A percentile compares a stretch with the other conserved stretches of the same genome.
These are phyloP conservation scores for Eilema depressum DNA, from an alignment of 2,888 invertebrate genomes.

Conservation along the genomic window DNA sequence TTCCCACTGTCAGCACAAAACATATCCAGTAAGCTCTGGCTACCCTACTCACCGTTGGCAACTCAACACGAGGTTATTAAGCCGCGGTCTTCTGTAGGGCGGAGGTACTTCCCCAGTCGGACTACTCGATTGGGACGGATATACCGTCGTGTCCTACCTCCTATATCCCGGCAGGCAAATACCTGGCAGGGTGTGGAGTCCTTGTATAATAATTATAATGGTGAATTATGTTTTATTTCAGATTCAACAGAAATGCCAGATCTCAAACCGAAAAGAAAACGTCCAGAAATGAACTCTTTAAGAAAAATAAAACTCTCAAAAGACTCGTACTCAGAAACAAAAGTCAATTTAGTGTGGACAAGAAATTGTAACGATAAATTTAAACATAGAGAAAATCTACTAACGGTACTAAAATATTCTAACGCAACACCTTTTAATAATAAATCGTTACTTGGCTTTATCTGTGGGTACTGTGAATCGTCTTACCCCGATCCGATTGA, in stretches of 20 bases:
- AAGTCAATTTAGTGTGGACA: constrained; percentile 60
- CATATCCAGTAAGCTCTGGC: no score
- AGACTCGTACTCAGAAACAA: constrained; percentile 31
- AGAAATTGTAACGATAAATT: constrained; percentile 54
- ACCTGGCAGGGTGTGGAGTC: no score
- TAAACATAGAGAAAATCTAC: constrained; percentile 72
- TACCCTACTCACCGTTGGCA: no score
- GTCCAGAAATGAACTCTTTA: constrained; percentile 28
- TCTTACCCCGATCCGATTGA: constrained; percentile 71
- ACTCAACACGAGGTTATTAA: no score
- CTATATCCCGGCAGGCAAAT: no score
- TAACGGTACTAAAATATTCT: constrained; percentile 68
- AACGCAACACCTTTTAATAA: constrained; percentile 75
- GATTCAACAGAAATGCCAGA: constrained; percentile 59
- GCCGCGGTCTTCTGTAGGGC: no score
- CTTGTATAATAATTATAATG: no score
- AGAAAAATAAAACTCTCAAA: constrained; percentile 53
- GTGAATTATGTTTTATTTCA: constrained; percentile 46
- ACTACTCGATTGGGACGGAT: no score
- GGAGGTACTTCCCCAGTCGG: no score
- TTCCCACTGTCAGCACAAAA: no score
- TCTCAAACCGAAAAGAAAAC: constrained; percentile 38
- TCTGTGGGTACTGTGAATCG: constrained; percentile 71
- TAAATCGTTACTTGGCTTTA: constrained; percentile 69
- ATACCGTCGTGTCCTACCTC: no score